Base-by-base conservation (phyloP, 2,888 invertebrate species). In the Agrypnus murinus region DNA sequence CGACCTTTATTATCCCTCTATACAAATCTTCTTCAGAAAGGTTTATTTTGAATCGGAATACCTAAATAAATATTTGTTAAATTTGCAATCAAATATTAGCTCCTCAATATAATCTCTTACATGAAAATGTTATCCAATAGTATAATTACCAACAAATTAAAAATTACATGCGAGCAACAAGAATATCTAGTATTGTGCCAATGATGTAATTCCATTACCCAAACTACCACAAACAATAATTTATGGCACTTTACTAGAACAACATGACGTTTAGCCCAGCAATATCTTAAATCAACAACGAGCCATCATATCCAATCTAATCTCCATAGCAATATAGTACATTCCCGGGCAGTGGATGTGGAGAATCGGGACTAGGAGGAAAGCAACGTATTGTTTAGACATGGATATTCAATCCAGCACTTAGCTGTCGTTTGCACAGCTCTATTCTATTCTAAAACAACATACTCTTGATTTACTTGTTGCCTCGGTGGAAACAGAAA, bases 391-490 rank as follows among this genome's bases (percentile, higher is more conserved):
- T 80, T 80, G 80, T 80, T 80, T 80, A 80, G 79, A 80, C 79
- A 78, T 75, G 78, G 79, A 79, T 80, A 80, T 80, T 78, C 79
- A 79, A 78, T 79, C 77, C 73, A 74, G 76, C 77, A 78, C 79
- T 80, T 79, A 74, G 75, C 78, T 79, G 78, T 79, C 78, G 79
- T 81, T 80, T 81, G 78, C 80, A 80, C 78, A 79, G 75, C 76
- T 75, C 74, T 73, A 75, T 73, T 74, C 74, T 71, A 65, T 76
- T 77, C 74, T 75, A 77, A 77, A 78, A 77, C 77, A 78, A 78
- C 79, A 77, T 77, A 78, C 77, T 58, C 66, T 76, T 78, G 78
- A 79, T 81, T 80, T 80, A 79, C 79, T 80, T 81, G 80, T 81
- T 81, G 79, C 79, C 79, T 25, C 79, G 40, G 2, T 12, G 2